Base-by-base conservation (phyloP, 2,797 vertebrate genomes). In the Harpagifer antarcticus region DNA sequence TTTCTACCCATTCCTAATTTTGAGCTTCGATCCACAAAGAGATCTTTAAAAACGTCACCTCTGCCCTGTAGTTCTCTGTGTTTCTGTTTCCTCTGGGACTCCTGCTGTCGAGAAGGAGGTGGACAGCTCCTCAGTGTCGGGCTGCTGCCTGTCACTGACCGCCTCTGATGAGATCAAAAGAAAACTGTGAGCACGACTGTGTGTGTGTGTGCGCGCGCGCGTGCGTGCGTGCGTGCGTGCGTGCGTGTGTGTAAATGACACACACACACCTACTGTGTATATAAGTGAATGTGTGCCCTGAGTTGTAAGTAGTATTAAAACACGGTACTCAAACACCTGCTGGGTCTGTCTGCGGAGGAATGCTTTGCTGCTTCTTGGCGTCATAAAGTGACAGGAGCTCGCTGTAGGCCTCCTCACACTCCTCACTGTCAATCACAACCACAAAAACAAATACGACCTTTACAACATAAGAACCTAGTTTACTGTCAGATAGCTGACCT, bases 391-490 rank as follows among this genome's bases (percentile, higher is more conserved):
- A 92, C 63, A 97, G 90, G 48, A 99, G 92, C 40, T 93, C 90
- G 0, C 88, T 67, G 0, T 95, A 97, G 11, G 94, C 95, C 27
- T 95, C 96, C 58, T 96, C 94, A 40, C 96, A 96, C 82, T 93
- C 92, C 85, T 98, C 95, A 2, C 98, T 99, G 95, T 92, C 78
- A 91, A 88, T 86, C 87, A 94, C 76, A 88, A 43, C 31, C 72
- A 87, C 69, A 73, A 63, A 88, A 54, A 87, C 74, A 83, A 69
- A 50, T 15, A 53, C 14, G 44, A 79, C 58, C 55, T 70, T 37
- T 58, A 37, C 50, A 11, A 15, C 53, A 33, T 2, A 50, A 31
- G 33, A 78, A 67, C 20, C 2, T 47, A 20, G 14, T 78, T 23
- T 4, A 6, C 48, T 19, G 69, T 27, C 58, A 55, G 58, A 71